Base-by-base conservation (phyloP, 2,113 vertebrate genomes). In the Gymnobelideus leadbeateri region DNA sequence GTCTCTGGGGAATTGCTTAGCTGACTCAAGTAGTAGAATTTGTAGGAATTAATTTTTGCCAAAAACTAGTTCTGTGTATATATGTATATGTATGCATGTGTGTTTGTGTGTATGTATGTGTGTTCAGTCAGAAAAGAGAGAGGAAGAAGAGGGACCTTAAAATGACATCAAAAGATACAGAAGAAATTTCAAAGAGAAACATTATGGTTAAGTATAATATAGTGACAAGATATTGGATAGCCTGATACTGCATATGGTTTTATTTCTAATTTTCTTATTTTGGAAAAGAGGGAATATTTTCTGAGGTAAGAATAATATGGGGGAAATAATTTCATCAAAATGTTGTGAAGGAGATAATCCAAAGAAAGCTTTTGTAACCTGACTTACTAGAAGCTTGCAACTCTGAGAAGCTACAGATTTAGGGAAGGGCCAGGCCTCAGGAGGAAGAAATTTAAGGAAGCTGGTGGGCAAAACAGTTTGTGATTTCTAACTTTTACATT, bases 51-150 rank as follows among this genome's bases (percentile, higher is more conserved):
- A 37, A 37, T 68, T 68, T 14, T 37, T 68, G 31, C 31, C 16
- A 52, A 52, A 52, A 49, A 55, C 9, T 26, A 19, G 23, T 54
- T 54, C 4, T 23, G 53, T 55, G 54, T 26, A 37, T 68, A 6
- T 68, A 37, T 37, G 14, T 14, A 1, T 5, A 14, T 6, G 16
- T 37, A 1, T 37, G 1, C 4, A 37, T 37, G 3, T 31, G 0
- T 37, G 12, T 68, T 2, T 57, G 26, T 57, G 55, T 14, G 3
- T 68, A 0, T 37, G 14, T n/a, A 0, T 52, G 2, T 57, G 25
- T 28, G 2, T 57, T 25, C 28, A 37, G 61, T 31, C 10, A 61
- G 26, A 12, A 61, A 57, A 57, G 55, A 61, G 19, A 14, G 61
- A 37, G 57, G 28, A 68, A 57, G 10, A 8, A 28, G 57, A 68